These are phyloP conservation scores for Dicrostonyx torquatus DNA, from an alignment of 2,797 vertebrate species.

Conservation along the genomic window DNA sequence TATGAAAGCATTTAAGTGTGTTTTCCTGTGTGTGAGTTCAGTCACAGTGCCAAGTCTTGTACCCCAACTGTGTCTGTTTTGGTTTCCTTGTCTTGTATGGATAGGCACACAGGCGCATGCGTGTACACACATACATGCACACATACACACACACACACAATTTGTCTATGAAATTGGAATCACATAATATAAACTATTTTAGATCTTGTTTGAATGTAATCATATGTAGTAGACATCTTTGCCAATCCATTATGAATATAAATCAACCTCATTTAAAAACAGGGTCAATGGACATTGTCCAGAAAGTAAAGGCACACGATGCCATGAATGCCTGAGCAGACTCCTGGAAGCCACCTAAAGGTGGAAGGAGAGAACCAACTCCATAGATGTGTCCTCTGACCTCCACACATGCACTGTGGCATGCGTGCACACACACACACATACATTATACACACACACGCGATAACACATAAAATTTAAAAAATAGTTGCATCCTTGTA, in stretches of 20 bases:
- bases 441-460: neutral
- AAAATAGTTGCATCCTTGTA: neutral
- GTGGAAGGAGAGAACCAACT: neutral
- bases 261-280: neutral
- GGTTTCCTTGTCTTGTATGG: neutral
- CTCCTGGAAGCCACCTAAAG: neutral
- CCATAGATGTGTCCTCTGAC: neutral
- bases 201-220: neutral
- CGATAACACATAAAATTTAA: neutral
- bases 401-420: neutral
- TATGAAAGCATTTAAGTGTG: neutral
- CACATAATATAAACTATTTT: neutral
- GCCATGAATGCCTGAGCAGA: neutral
- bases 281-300: neutral
- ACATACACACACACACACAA: neutral
- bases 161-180: neutral
- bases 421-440: neutral
- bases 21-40: neutral
- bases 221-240: neutral
- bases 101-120: too few species aligned
- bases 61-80: neutral
- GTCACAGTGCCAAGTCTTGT: neutral
- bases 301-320: neutral
- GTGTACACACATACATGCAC: neutral
- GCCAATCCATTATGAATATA: neutral